Conservation (phyloP, 2,113 vertebrate species). For the Psophia crepitans region DNA sequence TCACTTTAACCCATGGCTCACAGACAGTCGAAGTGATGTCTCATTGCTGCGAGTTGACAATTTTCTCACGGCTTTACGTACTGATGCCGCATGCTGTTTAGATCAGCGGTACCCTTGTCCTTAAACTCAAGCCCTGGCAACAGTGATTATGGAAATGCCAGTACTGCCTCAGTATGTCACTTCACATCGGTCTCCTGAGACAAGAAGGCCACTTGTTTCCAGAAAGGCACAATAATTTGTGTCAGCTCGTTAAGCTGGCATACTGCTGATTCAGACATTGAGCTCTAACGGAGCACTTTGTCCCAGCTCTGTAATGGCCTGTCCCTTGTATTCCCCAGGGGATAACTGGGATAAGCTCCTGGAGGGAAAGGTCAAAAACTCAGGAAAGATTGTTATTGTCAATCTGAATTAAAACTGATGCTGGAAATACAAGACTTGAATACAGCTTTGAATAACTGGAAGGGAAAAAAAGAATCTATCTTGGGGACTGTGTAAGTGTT, state of each 20-base stretch:
- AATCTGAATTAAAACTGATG: neutral
- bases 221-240: slow-evolving; percentile 54
- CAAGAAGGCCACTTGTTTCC: slow-evolving; percentile 11
- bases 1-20: neutral
- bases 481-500: neutral
- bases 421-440: neutral
- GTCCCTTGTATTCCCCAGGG: neutral
- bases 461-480: neutral
- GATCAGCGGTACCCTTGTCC: neutral
- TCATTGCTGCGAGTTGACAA: neutral
- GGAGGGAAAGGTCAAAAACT: slow-evolving; percentile 24
- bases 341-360: neutral
- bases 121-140: slow-evolving; percentile 7
- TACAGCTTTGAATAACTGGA: neutral
- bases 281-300: neutral
- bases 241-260: slow-evolving; percentile 65
- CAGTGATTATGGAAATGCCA: slow-evolving; percentile 22
- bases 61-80: neutral
- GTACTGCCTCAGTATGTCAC: slow-evolving; percentile 46
- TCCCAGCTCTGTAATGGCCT: slow-evolving; percentile 8
- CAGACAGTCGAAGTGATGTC: neutral
- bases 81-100: neutral
- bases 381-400: slow-evolving; percentile 46
- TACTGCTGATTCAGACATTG: slow-evolving; percentile 58
- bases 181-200: slow-evolving; percentile 46